A percentile compares a stretch with the other conserved stretches of the same genome.
phyloP scores from a whole-genome alignment of 2,888 invertebrate species.

The Andrena praecox region DNA sequence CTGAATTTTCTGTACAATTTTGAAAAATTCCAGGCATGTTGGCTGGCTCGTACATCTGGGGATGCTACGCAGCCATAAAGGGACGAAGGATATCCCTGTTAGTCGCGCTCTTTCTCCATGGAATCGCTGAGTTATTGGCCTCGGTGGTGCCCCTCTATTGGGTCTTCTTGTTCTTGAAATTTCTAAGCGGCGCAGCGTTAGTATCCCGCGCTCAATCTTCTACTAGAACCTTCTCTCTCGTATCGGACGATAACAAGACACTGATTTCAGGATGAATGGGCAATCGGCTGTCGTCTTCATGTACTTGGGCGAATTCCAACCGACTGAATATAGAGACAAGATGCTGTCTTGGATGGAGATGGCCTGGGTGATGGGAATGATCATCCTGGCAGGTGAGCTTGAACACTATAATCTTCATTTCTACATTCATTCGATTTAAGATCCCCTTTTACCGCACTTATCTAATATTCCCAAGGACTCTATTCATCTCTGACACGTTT shows the following conservation, averaged over 20 bases:
- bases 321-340: constrained; percentile 90
- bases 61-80: constrained; percentile 88
- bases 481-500: too few species aligned
- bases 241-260: constrained; percentile 60
- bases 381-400: constrained; percentile 89
- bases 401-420: background rate
- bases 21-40: constrained; percentile 86
- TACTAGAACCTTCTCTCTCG: constrained; percentile 86
- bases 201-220: constrained; percentile 86
- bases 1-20: background rate
- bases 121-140: constrained; percentile 87
- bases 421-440: too few species aligned
- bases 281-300: constrained; percentile 93
- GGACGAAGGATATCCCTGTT: constrained; percentile 89
- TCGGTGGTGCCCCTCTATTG: constrained; percentile 87
- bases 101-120: constrained; percentile 87
- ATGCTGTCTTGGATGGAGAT: constrained; percentile 94
- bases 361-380: constrained; percentile 92
- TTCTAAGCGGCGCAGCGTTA: constrained; percentile 88
- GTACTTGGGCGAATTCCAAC: constrained; percentile 93
- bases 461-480: too few species aligned
- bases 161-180: constrained; percentile 88
- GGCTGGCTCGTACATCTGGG: constrained; percentile 91
- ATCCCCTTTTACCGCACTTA: too few species aligned
- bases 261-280: constrained; percentile 89